Percentiles rank a stretch among this genome's conserved stretches.
phyloP scores from a whole-genome alignment of 2,113 vertebrate genomes.

The Pardalotus punctatus region DNA sequence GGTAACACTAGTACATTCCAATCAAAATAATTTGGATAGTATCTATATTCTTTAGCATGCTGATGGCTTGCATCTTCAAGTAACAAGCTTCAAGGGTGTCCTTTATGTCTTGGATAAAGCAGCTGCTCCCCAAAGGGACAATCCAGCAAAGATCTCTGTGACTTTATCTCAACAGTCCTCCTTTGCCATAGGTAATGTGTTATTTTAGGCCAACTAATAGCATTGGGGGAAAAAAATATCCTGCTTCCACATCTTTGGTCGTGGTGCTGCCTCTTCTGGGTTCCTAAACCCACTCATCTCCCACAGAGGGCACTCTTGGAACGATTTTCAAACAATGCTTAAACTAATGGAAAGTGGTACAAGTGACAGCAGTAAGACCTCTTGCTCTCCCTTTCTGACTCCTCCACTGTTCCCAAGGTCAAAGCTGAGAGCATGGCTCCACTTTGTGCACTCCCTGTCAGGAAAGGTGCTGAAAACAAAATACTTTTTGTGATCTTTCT shows the following conservation, averaged over 20 bases:
- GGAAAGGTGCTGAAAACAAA: neutral
- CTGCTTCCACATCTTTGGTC: neutral
- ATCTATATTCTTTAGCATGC: rapidly evolving
- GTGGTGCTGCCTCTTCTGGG: neutral
- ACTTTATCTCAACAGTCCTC: neutral
- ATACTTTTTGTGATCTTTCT: neutral
- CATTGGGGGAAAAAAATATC: rapidly evolving
- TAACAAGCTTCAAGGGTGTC: neutral
- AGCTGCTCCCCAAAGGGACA: neutral
- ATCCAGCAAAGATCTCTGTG: rapidly evolving
- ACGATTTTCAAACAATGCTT: rapidly evolving
- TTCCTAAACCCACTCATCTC: neutral
- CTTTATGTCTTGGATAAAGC: neutral
- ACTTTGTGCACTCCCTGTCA: neutral
- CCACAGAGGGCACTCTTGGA: neutral
- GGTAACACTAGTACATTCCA: neutral
- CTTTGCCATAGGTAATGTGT: neutral
- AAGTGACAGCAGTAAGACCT: rapidly evolving
- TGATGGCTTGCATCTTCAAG: neutral
- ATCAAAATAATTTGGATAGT: neutral
- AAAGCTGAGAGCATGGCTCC: neutral
- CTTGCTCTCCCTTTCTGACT: neutral
- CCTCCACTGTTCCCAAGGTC: neutral
- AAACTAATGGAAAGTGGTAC: rapidly evolving
- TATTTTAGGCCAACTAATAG: neutral